phyloP scores from a whole-genome alignment of 2,113 vertebrate genomes.

The Lonchura striata region DNA sequence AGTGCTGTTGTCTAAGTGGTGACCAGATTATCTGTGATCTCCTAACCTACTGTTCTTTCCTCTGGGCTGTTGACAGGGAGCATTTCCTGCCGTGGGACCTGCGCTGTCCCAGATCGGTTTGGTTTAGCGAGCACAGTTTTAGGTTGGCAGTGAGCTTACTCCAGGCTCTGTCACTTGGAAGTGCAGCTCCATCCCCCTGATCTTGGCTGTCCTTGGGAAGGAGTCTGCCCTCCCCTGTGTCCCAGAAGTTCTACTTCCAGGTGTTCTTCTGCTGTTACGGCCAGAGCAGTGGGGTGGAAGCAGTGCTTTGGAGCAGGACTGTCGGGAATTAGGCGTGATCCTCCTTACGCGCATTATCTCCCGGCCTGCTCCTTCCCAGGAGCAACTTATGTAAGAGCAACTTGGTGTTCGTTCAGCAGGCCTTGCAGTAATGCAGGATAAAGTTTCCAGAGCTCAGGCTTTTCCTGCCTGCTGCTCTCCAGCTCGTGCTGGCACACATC shows the following conservation, averaged over 20 bases:
- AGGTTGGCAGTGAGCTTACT: background rate
- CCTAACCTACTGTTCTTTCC: background rate
- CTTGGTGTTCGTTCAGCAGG: background rate
- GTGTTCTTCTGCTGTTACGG: background rate
- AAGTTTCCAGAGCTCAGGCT: background rate
- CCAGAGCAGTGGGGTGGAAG: background rate
- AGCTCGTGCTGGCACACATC: background rate
- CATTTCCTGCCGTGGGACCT: background rate
- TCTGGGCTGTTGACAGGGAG: background rate
- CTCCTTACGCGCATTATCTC: slow-evolving; percentile 25
- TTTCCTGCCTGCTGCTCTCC: background rate
- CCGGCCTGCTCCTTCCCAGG: background rate
- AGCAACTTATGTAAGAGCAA: slow-evolving; percentile 11
- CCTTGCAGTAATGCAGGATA: background rate
- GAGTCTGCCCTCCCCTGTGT: background rate
- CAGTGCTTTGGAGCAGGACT: background rate
- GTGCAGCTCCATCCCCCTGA: background rate
- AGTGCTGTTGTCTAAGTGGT: background rate
- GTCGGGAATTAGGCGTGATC: slow-evolving; percentile 30
- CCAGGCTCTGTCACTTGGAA: background rate
- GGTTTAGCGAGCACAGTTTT: background rate
- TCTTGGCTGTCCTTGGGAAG: background rate
- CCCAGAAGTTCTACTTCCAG: background rate
- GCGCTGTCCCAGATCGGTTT: background rate
- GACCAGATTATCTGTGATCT: background rate